These are phyloP conservation scores for Eristalinus sepulchralis DNA, from an alignment of 2,888 invertebrate genomes.

Conservation along the genomic window DNA sequence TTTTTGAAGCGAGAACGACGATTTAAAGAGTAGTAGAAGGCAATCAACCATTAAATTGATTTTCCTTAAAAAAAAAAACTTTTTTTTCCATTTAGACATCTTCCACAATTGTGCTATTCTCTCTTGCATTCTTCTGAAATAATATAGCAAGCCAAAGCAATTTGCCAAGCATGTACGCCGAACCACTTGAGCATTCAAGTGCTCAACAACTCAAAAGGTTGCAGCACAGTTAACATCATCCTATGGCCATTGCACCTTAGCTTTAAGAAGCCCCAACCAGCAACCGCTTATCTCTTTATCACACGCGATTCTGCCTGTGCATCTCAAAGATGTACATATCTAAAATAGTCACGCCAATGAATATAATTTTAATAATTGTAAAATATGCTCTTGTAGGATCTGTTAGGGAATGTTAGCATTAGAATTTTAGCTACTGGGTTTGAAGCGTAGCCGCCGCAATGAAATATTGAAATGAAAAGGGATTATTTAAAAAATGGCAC, in stretches of 20 bases:
- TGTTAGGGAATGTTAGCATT: background rate
- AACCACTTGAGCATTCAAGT: slow-evolving; percentile 16
- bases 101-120: background rate
- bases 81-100: background rate
- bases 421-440: too few species aligned
- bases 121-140: slow-evolving; percentile 4
- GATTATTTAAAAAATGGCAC: slow-evolving; percentile 18
- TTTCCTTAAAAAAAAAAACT: slow-evolving; percentile 1
- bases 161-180: slow-evolving; percentile 3
- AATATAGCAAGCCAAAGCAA: background rate
- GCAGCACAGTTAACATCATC: slow-evolving; percentile 17
- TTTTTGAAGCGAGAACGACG: too few species aligned
- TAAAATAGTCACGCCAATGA: background rate
- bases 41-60: slow-evolving; percentile 36
- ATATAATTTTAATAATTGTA: background rate
- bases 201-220: slow-evolving; percentile 6
- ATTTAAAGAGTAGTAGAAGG: too few species aligned
- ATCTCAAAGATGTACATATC: background rate
- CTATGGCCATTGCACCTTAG: slow-evolving; percentile 36
- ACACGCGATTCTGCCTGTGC: slow-evolving; percentile 19
- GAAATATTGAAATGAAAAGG: slow-evolving; percentile 1
- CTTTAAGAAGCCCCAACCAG: slow-evolving; percentile 3
- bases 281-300: background rate
- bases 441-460: background rate
- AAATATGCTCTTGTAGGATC: background rate